Evolutionary conservation across 2,113 vertebrate genomes (phyloP).

Genomic region (Corapipo altera): DNA sequence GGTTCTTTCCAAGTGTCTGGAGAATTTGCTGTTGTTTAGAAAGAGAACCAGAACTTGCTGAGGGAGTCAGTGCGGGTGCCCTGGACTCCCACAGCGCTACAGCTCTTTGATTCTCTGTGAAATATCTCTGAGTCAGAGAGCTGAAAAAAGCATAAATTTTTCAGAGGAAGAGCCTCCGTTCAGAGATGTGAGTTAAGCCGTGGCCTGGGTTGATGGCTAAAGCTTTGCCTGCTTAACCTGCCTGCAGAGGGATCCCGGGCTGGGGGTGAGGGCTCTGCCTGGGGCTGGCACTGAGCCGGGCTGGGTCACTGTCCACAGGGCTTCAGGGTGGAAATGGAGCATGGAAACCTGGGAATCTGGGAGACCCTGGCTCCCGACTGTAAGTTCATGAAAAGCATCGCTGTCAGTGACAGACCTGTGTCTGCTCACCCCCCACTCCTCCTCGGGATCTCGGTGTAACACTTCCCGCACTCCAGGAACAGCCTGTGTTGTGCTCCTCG

Average conservation of each 20-base stretch:
- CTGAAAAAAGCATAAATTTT: background rate
- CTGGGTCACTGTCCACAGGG: background rate
- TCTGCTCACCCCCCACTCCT: conserved; percentile 3
- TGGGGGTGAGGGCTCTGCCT: background rate
- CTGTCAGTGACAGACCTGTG: background rate
- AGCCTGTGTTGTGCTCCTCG: background rate
- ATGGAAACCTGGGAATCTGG: background rate
- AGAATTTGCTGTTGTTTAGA: background rate
- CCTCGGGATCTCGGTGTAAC: background rate
- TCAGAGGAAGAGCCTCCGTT: background rate
- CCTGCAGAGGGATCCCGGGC: background rate
- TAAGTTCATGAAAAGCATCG: background rate
- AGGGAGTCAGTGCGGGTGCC: accelerated
- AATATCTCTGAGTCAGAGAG: background rate
- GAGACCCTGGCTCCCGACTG: background rate
- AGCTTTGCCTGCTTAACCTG: background rate
- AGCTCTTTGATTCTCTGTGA: background rate
- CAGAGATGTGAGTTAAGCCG: background rate
- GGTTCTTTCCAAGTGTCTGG: background rate
- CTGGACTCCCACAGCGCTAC: background rate
- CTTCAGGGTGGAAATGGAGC: background rate
- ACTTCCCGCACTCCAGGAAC: background rate
- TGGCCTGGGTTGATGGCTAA: background rate
- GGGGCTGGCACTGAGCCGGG: background rate
- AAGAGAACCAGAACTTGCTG: background rate